A percentile compares a stretch with the other conserved stretches of the same genome.
These are phyloP conservation scores for Stomatorhinus ivindoensis DNA, from an alignment of 2,113 vertebrate genomes.

Conservation along the genomic window DNA sequence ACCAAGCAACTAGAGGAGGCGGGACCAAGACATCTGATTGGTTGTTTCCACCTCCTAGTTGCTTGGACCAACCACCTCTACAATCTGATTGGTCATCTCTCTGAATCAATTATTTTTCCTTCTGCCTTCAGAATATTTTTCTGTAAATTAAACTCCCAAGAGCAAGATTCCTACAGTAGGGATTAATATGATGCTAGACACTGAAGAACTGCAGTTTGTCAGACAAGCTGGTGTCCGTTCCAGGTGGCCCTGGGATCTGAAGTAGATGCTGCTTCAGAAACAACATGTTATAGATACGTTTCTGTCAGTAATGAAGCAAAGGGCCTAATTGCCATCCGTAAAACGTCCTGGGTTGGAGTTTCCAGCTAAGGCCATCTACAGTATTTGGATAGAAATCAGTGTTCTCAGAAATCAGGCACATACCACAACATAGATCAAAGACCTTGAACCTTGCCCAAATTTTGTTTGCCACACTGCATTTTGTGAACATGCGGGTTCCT, in stretches of 20 bases:
- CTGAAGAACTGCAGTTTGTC: not conserved
- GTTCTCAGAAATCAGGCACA: constrained; percentile 2
- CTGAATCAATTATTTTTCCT: too few species aligned
- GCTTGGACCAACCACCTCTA: too few species aligned
- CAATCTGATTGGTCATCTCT: too few species aligned
- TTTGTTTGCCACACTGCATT: not conserved
- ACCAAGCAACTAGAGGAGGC: too few species aligned
- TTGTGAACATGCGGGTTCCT: not conserved
- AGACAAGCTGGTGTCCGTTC: not conserved
- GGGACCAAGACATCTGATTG: too few species aligned
- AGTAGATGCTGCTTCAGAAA: not conserved
- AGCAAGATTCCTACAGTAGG: not conserved
- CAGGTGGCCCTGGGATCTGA: not conserved
- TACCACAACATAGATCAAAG: not conserved
- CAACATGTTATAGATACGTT: not conserved
- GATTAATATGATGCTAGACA: not conserved
- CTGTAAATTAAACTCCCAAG: too few species aligned
- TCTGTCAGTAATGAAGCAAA: not conserved
- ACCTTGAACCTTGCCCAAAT: not conserved
- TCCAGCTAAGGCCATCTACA: not conserved
- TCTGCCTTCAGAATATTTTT: too few species aligned
- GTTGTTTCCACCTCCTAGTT: too few species aligned
- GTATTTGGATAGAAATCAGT: not conserved
- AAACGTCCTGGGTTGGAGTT: not conserved
- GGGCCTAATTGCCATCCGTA: not conserved